Conservation (phyloP, 2,888 invertebrate genomes). For the Venustoraphidia nigricollis region DNA sequence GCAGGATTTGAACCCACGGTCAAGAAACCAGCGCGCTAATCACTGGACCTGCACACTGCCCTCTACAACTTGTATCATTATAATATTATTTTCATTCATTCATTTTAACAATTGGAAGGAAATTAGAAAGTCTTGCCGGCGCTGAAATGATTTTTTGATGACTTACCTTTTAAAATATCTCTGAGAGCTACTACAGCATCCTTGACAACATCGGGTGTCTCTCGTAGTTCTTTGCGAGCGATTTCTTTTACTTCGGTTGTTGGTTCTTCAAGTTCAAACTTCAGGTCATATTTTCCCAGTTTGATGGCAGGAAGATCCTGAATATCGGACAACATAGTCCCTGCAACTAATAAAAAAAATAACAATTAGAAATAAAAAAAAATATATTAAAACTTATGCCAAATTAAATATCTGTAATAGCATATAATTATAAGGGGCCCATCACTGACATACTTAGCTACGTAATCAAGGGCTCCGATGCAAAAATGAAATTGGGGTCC, state of each 20-base stretch:
- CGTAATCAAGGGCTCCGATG: too few species aligned
- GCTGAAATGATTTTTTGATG: neutral
- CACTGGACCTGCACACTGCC: too few species aligned
- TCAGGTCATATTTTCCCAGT: constrained; percentile 45
- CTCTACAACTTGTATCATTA: neutral
- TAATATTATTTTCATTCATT: too few species aligned
- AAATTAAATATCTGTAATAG: too few species aligned
- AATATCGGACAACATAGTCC: constrained; percentile 59
- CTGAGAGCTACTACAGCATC: constrained; percentile 39
- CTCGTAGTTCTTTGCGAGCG: constrained; percentile 48
- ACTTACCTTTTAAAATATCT: constrained; percentile 44
- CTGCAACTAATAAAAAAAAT: constrained; percentile 37
- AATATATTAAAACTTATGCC: too few species aligned
- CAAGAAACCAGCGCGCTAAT: too few species aligned
- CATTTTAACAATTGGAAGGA: neutral
- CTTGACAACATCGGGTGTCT: constrained; percentile 43
- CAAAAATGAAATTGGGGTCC: too few species aligned
- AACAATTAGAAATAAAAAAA: neutral
- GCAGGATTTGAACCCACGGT: too few species aligned
- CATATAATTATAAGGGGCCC: too few species aligned
- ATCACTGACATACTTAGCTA: too few species aligned
- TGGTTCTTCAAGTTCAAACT: constrained; percentile 55
- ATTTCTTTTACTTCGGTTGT: constrained; percentile 47
- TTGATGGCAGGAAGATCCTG: constrained; percentile 49
- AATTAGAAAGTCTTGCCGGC: neutral